Percentiles rank a stretch among this genome's conserved stretches.
Evolutionary conservation across 2,888 invertebrate species (phyloP).

Genomic region (Patella ulyssiponensis): DNA sequence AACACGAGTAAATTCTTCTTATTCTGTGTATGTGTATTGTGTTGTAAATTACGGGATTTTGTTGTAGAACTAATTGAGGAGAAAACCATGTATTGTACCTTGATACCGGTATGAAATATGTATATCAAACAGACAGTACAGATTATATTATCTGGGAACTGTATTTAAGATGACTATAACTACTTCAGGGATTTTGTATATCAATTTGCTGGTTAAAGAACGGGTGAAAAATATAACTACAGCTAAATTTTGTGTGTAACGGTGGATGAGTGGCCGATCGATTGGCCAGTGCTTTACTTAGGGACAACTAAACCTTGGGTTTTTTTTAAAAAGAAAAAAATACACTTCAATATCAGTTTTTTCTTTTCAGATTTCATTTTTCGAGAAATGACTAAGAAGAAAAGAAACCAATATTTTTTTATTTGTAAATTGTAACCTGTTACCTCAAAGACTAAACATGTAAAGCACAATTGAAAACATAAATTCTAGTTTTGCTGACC

Average conservation of each 20-base stretch:
- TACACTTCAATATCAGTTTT: neutral
- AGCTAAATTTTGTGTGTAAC: neutral
- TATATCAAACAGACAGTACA: neutral
- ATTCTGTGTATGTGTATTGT: too few species aligned
- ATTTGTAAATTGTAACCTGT: neutral
- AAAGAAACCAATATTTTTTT: too few species aligned
- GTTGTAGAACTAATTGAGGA: too few species aligned
- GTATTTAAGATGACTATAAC: neutral
- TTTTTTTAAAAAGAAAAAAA: too few species aligned
- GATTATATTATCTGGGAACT: slow-evolving; percentile 5
- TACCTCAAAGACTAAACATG: slow-evolving; percentile 4
- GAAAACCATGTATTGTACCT: too few species aligned
- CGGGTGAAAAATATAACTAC: slow-evolving; percentile 7
- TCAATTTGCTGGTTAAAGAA: neutral
- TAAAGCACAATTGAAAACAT: neutral
- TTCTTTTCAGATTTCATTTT: slow-evolving; percentile 7
- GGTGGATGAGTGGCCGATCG: too few species aligned
- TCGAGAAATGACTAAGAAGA: neutral
- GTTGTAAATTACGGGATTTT: too few species aligned
- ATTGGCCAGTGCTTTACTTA: too few species aligned
- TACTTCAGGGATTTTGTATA: slow-evolving; percentile 9
- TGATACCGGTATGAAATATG: too few species aligned
- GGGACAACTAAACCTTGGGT: too few species aligned
- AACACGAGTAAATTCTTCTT: too few species aligned
- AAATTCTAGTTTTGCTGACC: slow-evolving; percentile 5